Percentiles rank a stretch among this genome's conserved stretches.
Evolutionary conservation across 2,888 invertebrate species (phyloP).

Genomic region (Zonitis immaculata): DNA sequence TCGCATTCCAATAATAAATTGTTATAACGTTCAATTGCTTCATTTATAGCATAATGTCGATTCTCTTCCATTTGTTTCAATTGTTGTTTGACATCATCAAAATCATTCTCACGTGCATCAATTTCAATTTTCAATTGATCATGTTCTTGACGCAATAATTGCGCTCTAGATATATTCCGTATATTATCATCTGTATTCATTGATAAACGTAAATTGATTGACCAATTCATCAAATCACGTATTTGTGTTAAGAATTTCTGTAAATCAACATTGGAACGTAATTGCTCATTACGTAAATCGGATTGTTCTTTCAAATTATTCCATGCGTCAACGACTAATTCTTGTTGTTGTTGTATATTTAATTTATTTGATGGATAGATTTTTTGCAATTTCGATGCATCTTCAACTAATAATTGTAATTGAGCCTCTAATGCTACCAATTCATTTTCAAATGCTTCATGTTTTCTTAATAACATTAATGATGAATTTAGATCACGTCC

Average conservation of each 20-base stretch:
- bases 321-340: slow-evolving; percentile 83
- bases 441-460: slow-evolving; percentile 92
- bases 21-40: slow-evolving; percentile 74
- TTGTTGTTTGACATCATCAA: slow-evolving; percentile 66
- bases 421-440: slow-evolving; percentile 88
- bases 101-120: slow-evolving; percentile 81
- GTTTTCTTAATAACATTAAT: slow-evolving; percentile 73
- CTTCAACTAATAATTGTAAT: slow-evolving; percentile 85
- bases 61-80: slow-evolving; percentile 81
- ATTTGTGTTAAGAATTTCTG: slow-evolving; percentile 84
- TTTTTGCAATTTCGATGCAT: slow-evolving; percentile 80
- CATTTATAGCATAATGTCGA: slow-evolving; percentile 73
- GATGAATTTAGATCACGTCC: slow-evolving; percentile 84
- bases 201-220: slow-evolving; percentile 68
- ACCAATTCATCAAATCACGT: slow-evolving; percentile 86
- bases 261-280: slow-evolving; percentile 82
- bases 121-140: slow-evolving; percentile 79
- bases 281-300: slow-evolving; percentile 69
- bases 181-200: slow-evolving; percentile 78
- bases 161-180: slow-evolving; percentile 76
- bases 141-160: slow-evolving; percentile 76
- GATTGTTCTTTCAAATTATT: slow-evolving; percentile 77
- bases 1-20: slow-evolving; percentile 75
- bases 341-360: slow-evolving; percentile 84
- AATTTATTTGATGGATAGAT: slow-evolving; percentile 89